These are phyloP conservation scores for Cerastis leucographa DNA, from an alignment of 2,888 invertebrate genomes.

Conservation along the genomic window DNA sequence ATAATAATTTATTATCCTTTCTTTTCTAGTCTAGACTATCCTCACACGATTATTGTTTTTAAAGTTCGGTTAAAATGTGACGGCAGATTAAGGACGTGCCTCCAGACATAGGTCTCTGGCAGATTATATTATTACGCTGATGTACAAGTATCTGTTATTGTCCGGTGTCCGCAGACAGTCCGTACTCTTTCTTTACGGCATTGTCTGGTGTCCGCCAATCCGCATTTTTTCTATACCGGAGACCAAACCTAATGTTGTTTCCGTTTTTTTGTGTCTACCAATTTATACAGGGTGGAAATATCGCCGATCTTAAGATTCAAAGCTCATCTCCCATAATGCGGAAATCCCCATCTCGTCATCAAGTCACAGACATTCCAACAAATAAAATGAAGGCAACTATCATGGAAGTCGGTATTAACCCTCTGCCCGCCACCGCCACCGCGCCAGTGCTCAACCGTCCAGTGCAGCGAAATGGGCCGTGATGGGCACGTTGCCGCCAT, in stretches of 20 bases:
- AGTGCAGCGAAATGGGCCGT: slow-evolving; percentile 69
- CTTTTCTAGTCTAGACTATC: slow-evolving; percentile 18
- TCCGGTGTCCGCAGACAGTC: background rate
- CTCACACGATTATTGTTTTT: background rate
- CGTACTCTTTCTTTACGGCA: background rate
- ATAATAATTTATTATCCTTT: slow-evolving; percentile 14
- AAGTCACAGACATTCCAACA: slow-evolving; percentile 26
- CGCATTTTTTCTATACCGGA: background rate
- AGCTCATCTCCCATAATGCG: background rate
- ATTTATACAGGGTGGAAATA: background rate
- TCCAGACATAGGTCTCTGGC: background rate
- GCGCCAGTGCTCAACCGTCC: slow-evolving; percentile 61
- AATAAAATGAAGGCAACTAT: slow-evolving; percentile 50
- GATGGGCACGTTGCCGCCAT: slow-evolving; percentile 72
- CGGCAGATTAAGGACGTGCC: background rate
- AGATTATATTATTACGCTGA: background rate
- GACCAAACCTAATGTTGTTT: background rate
- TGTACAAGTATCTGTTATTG: background rate
- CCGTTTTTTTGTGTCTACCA: background rate
- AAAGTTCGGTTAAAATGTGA: background rate
- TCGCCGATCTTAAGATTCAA: background rate
- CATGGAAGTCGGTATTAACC: slow-evolving; percentile 52
- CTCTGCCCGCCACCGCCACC: slow-evolving; percentile 39
- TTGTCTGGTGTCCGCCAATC: background rate
- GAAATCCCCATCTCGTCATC: slow-evolving; percentile 9